Base-by-base conservation (phyloP, 1,140 invertebrate genomes). In the Cyphomyrmex costatus region DNA sequence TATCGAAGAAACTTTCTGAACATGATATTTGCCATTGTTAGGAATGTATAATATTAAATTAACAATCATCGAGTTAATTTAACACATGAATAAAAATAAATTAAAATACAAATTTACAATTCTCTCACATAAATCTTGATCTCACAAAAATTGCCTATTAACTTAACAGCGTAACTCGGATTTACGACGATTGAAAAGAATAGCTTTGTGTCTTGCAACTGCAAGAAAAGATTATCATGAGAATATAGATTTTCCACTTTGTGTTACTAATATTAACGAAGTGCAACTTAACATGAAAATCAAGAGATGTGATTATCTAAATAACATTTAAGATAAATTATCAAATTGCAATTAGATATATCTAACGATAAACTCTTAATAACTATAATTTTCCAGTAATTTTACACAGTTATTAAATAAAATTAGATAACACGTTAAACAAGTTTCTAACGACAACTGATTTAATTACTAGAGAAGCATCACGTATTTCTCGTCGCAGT, bases 371-470 rank as follows among this genome's bases (percentile, higher is more conserved):
- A 42, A 42, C n/a, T 42, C 0, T 51, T 53, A 65, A 53, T 68
- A 53, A 33, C 46, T 36, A 24, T 58, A 24, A 70, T 42, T 42
- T 53, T 70, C 33, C 7, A n/a, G 24, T 56, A 14, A 56, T 27
- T 70, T 70, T 70, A 56, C 24, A 51, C n/a, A 7, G 10, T n/a
- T 42, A 33, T 80, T 58, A 46, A 42, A 27, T 42, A 27, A 49
- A 21, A 76, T 30, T 51, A n/a, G 33, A 63, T 66, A 24, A 56
- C 33, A 30, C 49, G 16, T 56, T 56, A 42, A 56, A 63, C 74
- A 58, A 56, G 61, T 42, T 70, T 80, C n/a, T 80, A 79, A 68
- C 8, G 21, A 66, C 4, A 24, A 16, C 21, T 68, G 33, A 80
- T 70, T 80, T 80, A 27, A 70, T 70, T 46, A 36, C 19, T 49